phyloP scores from a whole-genome alignment of 2,888 invertebrate genomes.

The Morpho deidamia region DNA sequence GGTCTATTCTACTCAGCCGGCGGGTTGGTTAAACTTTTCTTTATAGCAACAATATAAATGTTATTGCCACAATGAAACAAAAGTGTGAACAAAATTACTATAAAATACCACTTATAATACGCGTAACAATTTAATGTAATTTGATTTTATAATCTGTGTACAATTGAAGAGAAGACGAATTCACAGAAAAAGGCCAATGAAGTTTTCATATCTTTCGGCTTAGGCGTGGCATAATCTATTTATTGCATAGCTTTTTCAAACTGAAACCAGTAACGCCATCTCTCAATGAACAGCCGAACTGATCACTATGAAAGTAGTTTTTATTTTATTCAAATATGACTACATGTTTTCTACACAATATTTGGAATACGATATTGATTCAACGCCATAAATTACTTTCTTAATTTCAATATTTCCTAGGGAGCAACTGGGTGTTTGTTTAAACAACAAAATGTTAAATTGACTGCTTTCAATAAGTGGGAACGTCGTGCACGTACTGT shows the following conservation, averaged over 20 bases:
- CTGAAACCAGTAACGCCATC: constrained; percentile 31
- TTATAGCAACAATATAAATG: no score
- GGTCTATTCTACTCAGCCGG: no score
- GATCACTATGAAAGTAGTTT: not conserved
- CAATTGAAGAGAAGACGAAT: no score
- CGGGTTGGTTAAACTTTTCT: no score
- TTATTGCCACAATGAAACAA: not conserved
- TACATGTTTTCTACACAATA: constrained; percentile 7
- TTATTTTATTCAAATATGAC: constrained; percentile 7
- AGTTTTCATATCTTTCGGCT: no score
- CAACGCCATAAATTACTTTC: constrained; percentile 30
- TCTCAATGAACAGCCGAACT: constrained; percentile 20
- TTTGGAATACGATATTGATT: constrained; percentile 26
- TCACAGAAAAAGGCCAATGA: no score
- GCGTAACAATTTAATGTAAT: no score
- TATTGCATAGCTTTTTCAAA: not conserved
- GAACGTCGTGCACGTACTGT: constrained; percentile 34
- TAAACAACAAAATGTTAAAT: constrained; percentile 69
- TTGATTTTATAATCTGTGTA: no score
- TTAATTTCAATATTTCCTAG: constrained; percentile 54
- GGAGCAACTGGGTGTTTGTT: constrained; percentile 51
- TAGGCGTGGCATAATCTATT: no score
- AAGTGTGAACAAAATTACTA: not conserved
- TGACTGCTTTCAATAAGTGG: constrained; percentile 68
- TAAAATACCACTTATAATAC: no score